These are phyloP conservation scores for Mycteria americana DNA, from an alignment of 2,797 vertebrate genomes.

Conservation along the genomic window DNA sequence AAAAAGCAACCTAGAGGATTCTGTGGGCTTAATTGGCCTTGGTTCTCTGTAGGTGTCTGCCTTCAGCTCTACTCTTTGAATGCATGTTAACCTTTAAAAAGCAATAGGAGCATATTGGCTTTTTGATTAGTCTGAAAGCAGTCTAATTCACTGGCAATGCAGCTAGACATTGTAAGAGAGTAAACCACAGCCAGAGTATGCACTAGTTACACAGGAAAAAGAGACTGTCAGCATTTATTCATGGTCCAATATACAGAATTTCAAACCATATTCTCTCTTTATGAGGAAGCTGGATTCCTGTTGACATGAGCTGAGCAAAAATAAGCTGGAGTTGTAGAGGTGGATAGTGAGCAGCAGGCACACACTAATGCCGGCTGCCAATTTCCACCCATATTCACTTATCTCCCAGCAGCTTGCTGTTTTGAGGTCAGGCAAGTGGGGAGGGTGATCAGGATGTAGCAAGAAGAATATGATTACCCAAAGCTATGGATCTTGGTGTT, in stretches of 20 bases:
- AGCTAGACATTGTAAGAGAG: not conserved
- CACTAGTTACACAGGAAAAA: not conserved
- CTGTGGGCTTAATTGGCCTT: not conserved
- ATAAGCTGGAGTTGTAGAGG: not conserved
- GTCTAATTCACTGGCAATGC: not conserved
- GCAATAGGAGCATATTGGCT: not conserved
- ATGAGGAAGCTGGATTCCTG: not conserved
- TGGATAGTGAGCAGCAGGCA: not conserved
- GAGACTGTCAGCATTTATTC: not conserved
- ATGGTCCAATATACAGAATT: not conserved
- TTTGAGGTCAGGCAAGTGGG: not conserved
- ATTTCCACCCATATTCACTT: not conserved
- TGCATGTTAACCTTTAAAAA: slow-evolving; percentile 19
- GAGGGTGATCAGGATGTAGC: not conserved
- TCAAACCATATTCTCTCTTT: not conserved
- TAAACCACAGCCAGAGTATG: not conserved
- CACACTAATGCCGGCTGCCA: not conserved
- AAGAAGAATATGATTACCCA: not conserved
- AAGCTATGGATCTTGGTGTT: not conserved
- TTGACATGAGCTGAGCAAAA: not conserved
- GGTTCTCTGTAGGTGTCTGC: not conserved
- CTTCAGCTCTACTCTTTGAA: not conserved
- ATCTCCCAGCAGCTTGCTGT: not conserved
- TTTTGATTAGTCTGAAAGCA: slow-evolving; percentile 28
- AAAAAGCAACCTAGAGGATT: not conserved